Base-by-base conservation (phyloP, 2,797 vertebrate species). In the Typhlichthys eigenmanni region DNA sequence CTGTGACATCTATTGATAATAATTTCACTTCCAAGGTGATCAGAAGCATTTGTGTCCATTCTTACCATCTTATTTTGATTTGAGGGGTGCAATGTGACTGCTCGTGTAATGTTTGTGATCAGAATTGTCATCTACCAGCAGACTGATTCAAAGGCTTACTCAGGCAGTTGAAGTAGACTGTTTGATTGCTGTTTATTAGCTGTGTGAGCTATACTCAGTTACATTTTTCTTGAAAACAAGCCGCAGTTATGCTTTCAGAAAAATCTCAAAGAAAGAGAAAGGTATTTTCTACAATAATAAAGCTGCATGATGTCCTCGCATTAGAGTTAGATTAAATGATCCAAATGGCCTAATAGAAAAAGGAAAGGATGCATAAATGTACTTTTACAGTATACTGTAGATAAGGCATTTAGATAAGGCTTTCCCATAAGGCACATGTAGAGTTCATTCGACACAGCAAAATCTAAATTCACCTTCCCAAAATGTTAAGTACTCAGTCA, bases 61-160 rank as follows among this genome's bases (percentile, higher is more conserved):
- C 24, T 24, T 24, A 24, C 19, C 19, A 2, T 24, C 24, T 24
- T 24, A 24, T 66, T 69, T 63, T 34, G 75, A 80, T 81, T 43
- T 57, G 72, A 76, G 81, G 69, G 14, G 62, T 55, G 64, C 60
- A 50, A 53, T 74, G 75, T 82, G 81, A 71, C 75, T 68, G 72
- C 76, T 86, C 81, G 75, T 78, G 52, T 69, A 56, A 72, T 54
- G 78, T 87, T 88, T 80, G 80, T 83, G 61, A 69, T 48, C 50
- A 60, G 75, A 65, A 71, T 80, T 75, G 70, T 83, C 66, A 78
- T 76, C 58, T 47, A 69, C 68, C 57, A 62, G 34, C 75, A 76
- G 75, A 79, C 74, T 78, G 81, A 85, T 86, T 85, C 57, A 66
- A 75, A 74, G 57, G 66, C 60, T 62, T 69, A 83, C 78, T 88